phyloP scores from a whole-genome alignment of 2,113 vertebrate species.

The Toxotes jaculatrix region DNA sequence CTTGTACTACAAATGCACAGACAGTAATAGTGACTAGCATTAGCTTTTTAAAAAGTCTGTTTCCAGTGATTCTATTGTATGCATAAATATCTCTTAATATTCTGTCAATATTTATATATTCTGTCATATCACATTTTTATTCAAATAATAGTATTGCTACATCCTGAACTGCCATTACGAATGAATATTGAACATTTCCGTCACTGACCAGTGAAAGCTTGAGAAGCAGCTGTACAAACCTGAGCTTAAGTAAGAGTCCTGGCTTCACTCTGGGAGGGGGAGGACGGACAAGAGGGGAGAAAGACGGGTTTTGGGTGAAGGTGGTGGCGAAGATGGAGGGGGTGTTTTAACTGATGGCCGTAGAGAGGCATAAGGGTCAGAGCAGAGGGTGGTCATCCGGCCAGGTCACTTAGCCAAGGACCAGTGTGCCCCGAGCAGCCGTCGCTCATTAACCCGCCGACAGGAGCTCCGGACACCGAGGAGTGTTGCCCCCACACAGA shows the following conservation, averaged over 20 bases:
- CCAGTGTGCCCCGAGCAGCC: slow-evolving; percentile 92
- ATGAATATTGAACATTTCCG: slow-evolving; percentile 84
- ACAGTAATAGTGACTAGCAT: no score
- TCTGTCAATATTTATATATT: not conserved
- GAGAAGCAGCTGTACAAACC: slow-evolving; percentile 91
- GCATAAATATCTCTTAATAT: not conserved
- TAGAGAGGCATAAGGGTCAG: slow-evolving; percentile 49
- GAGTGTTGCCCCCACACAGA: slow-evolving; percentile 87
- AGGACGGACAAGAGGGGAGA: slow-evolving; percentile 79
- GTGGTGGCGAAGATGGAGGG: not conserved
- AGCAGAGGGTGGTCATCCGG: slow-evolving; percentile 79
- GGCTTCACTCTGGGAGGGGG: slow-evolving; percentile 80
- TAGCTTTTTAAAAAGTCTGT: no score
- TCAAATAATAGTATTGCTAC: not conserved
- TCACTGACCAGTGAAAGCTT: slow-evolving; percentile 86
- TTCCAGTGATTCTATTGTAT: no score
- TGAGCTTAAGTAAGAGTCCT: slow-evolving; percentile 86
- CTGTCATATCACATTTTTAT: not conserved
- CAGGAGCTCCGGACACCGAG: slow-evolving; percentile 84
- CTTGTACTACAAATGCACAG: no score
- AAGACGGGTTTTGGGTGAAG: not conserved
- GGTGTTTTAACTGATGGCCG: slow-evolving; percentile 70
- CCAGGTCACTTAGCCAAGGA: slow-evolving; percentile 88
- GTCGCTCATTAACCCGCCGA: slow-evolving; percentile 93
- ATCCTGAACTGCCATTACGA: slow-evolving; percentile 63